Evolutionary conservation across 2,113 vertebrate species (phyloP), one percentile per base, ranked within the genome.

Genomic region (Malurus cyaneus): DNA sequence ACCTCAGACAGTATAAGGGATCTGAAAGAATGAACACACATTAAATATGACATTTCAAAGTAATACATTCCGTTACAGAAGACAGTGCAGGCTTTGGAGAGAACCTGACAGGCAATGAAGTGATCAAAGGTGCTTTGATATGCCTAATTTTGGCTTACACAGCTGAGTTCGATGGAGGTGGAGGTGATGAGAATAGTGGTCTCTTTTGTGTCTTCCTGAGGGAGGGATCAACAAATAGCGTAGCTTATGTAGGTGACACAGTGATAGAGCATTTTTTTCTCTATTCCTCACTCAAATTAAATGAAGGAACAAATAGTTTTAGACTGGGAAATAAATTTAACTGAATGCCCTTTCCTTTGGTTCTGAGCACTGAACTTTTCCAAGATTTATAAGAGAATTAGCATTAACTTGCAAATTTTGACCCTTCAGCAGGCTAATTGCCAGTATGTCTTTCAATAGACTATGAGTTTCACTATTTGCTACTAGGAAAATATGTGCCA

Each of bases 51-150:
- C 88, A 32, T 67, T 87, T 77, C 79, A 83, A 88, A 81, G 81
- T 60, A 82, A 94, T 53, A 50, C 41, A 64, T n/a, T 85, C 72
- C 72, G 57, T 65, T 61, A 81, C 3, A 57, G 74, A 74, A 79
- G 80, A 88, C 60, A 80, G 89, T 67, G 54, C 62, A 54, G 76
- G 85, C 57, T 96, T 96, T 93, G 86, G 72, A 95, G 89, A 61
- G 61, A 87, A 78, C n/a, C 59, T 96, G 92, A 73, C 72, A 92
- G 91, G 66, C 78, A 92, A 92, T 59, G 56, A 95, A 95, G 69
- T 96, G 90, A 96, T 96, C 94, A 96, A 97, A 96, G 93, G 36
- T 71, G 46, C 88, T 96, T 97, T 96, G 92, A 81, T 92, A 91
- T n/a, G 34, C 47, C 89, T 96, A 73, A 44, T 90, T 96, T 83